phyloP scores from a whole-genome alignment of 2,113 vertebrate species.

The Entosphenus tridentatus region DNA sequence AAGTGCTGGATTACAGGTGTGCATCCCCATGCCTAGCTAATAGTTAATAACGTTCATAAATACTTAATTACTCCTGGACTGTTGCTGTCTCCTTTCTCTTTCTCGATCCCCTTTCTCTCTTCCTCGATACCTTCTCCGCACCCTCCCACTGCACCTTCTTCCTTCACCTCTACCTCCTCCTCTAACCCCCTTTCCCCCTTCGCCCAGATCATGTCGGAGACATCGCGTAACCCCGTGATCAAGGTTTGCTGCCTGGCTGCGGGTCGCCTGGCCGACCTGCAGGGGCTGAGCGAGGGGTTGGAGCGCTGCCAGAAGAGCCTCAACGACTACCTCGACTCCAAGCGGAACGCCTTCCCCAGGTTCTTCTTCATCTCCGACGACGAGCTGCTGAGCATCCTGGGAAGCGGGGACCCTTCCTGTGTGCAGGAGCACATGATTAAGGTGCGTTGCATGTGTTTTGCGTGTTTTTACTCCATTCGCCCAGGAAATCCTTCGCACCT shows the following conservation, averaged over 20 bases:
- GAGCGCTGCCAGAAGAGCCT: conserved; percentile 85
- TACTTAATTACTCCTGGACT: too few species aligned
- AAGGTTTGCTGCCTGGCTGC: conserved; percentile 47
- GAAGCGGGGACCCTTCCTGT: conserved; percentile 48
- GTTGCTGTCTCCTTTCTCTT: too few species aligned
- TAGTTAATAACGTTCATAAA: too few species aligned
- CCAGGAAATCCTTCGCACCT: too few species aligned
- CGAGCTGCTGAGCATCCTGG: conserved; percentile 79
- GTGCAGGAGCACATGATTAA: conserved; percentile 97
- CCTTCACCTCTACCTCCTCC: too few species aligned
- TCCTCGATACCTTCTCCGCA: too few species aligned
- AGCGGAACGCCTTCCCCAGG: conserved; percentile 65
- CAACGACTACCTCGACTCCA: conserved; percentile 74
- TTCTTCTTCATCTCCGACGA: conserved; percentile 97
- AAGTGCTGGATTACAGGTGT: too few species aligned
- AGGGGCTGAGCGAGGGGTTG: conserved; percentile 39
- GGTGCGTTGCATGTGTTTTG: conserved; percentile 19
- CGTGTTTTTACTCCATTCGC: too few species aligned
- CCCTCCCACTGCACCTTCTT: too few species aligned
- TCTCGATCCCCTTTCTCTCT: too few species aligned
- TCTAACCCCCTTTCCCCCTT: background rate
- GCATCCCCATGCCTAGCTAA: too few species aligned
- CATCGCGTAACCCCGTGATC: conserved; percentile 37
- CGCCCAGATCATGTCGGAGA: conserved; percentile 58
- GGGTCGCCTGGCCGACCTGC: conserved; percentile 44